Evolutionary conservation across 2,797 vertebrate species (phyloP), one percentile per base, ranked within the genome.

Genomic region (Pseudomugil gertrudae): DNA sequence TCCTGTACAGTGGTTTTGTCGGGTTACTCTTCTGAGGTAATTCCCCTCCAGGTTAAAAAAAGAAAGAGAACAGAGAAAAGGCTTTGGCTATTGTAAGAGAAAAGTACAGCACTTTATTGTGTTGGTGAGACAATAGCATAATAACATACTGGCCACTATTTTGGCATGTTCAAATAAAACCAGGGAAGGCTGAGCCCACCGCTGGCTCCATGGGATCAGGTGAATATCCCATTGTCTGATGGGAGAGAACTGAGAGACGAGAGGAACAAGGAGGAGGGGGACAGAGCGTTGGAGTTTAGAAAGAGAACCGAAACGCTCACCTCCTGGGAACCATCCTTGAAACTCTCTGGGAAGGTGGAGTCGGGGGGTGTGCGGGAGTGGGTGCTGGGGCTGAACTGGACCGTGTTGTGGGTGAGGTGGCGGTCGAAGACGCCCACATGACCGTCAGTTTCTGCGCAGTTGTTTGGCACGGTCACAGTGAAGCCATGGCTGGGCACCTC

Each of bases 281-380:
- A 56, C 66, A 74, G 50, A 72, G 78, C 57, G 63, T 78, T 71
- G 66, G 68, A 68, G 58, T 65, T 80, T 72, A 56, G 66, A 77
- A 52, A 72, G 70, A 59, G 59, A 72, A 78, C 69, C 55, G 82
- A 84, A 86, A 90, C 82, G 79, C 87, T 79, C 93, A 97, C 98
- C 95, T 98, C 97, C 89, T 96, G 96, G 74, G 95, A 92, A 15
- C 95, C 90, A 55, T 98, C 97, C 94, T 99, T 98, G 92, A 94
- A 98, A 73, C 95, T 93, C 91, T 99, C 98, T 0, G 97, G 93
- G 92, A 97, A 99, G 74, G 97, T 98, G 66, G 97, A 97, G 92
- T 99, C 96, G 0, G 98, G 98, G 0, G 92, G 91, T 9, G 97
- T 99, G 50, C 97, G 96, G 19, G 96, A 91, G 60, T 98, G 97